Conservation (phyloP, 2,113 vertebrate genomes). For the Syngnathus scovelli region DNA sequence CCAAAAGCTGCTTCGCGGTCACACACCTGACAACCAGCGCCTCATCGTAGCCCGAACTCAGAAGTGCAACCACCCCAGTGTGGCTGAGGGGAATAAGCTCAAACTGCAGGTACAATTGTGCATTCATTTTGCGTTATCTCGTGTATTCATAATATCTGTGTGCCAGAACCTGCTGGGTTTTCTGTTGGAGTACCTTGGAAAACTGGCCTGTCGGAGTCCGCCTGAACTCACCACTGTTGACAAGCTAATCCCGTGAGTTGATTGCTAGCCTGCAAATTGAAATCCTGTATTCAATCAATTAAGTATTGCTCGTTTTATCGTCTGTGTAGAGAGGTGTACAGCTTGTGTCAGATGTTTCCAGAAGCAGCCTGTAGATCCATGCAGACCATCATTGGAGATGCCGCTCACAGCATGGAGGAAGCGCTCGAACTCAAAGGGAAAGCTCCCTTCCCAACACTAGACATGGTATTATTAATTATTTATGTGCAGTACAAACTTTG, state of each 20-base stretch:
- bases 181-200: slow-evolving; percentile 85
- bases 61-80: slow-evolving; percentile 87
- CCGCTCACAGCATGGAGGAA: slow-evolving; percentile 77
- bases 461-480: slow-evolving; percentile 71
- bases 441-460: slow-evolving; percentile 71
- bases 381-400: slow-evolving; percentile 75
- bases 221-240: slow-evolving; percentile 79
- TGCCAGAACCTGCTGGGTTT: slow-evolving; percentile 86
- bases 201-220: slow-evolving; percentile 71
- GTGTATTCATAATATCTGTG: not conserved
- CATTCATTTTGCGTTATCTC: not conserved
- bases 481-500: no score
- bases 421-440: slow-evolving; percentile 78
- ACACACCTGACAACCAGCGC: slow-evolving; percentile 76
- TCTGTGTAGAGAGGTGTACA: slow-evolving; percentile 76
- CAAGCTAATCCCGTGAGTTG: slow-evolving; percentile 81
- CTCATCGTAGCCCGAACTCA: slow-evolving; percentile 83
- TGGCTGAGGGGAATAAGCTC: slow-evolving; percentile 84
- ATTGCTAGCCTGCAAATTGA: not conserved
- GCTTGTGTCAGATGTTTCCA: slow-evolving; percentile 88
- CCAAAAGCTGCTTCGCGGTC: slow-evolving; percentile 71
- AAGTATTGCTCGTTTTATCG: not conserved
- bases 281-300: not conserved
- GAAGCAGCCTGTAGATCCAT: slow-evolving; percentile 71
- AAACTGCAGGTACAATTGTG: slow-evolving; percentile 75